Conservation (phyloP, 2,113 vertebrate genomes). For the Gorsachius goisagi region DNA sequence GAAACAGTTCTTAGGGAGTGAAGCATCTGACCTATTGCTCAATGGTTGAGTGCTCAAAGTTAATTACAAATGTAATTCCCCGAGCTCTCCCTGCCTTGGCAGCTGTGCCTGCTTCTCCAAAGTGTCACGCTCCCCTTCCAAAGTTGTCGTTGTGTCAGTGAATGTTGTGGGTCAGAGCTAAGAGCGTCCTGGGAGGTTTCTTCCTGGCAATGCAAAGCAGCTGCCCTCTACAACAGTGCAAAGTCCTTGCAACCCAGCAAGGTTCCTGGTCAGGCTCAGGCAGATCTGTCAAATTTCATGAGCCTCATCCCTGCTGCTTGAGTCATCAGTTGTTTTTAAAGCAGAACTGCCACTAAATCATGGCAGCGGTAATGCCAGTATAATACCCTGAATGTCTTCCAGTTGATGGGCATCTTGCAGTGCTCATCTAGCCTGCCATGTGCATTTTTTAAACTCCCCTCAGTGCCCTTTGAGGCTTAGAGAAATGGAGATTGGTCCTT, state of each 20-base stretch:
- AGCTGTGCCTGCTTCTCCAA: neutral
- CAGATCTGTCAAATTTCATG: constrained; percentile 10
- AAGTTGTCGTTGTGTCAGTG: neutral
- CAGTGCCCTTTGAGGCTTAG: neutral
- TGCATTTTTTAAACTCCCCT: neutral
- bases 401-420: neutral
- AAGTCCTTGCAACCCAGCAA: constrained; percentile 8
- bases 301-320: neutral
- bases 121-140: neutral
- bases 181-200: neutral
- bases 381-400: neutral
- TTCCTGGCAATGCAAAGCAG: neutral
- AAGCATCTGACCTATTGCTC: constrained; percentile 42
- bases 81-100: neutral
- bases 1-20: neutral
- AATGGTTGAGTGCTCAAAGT: constrained; percentile 41
- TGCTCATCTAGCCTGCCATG: neutral
- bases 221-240: neutral
- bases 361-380: neutral
- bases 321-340: constrained; percentile 20
- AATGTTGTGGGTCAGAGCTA: neutral
- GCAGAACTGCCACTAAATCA: neutral
- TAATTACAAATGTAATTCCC: constrained; percentile 53
- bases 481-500: neutral
- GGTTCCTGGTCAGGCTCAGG: neutral